Base-by-base conservation (phyloP, 92 coral and sea anemone genomes). In the Meandrina meandrites region DNA sequence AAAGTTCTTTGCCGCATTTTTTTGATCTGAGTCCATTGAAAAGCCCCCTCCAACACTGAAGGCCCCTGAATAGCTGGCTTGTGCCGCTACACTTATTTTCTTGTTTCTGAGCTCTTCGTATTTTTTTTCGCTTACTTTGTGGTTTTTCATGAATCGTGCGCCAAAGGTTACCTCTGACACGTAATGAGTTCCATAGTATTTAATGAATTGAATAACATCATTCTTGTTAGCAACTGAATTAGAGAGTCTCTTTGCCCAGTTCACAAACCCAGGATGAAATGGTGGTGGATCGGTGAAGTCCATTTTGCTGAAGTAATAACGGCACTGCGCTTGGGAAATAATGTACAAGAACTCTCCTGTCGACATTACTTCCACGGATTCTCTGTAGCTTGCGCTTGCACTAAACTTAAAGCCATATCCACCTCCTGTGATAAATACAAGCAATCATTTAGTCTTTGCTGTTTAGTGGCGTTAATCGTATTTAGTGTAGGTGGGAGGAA, bases 111-210 rank as follows among this genome's bases (percentile, higher is more conserved):
- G 72, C 75, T 84, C 81, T 81, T 89, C 27, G 47, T 92, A 92
- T 30, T 87, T 83, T n/a, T 87, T 84, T 32, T 88, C 85, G 87
- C 88, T 92, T 77, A 89, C 82, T 73, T 86, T 82, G 83, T 92
- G 91, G 17, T 89, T 74, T 83, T 89, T 92, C 71, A 79, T 83
- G 80, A 92, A 92, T 80, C 90, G 84, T 10, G 92, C 94, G 79
- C 94, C 94, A 90, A 92, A 89, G 6, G 92, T 86, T 7, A 89
- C 92, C 72, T 78, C 88, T 71, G 92, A 66, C 74, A 79, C 84
- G 81, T 86, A 92, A 86, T 89, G 92, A 71, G 94, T 92, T 74
- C 94, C 94, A 80, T 71, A 92, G 80, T 92, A 92, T 86, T 92
- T 74, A 7, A 89, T 86, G 88, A 92, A 92, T 84, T 82, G 51